A percentile compares a stretch with the other conserved stretches of the same genome.
Conservation (phyloP, 2,113 vertebrate genomes). For the Xyliphius kryptos region DNA sequence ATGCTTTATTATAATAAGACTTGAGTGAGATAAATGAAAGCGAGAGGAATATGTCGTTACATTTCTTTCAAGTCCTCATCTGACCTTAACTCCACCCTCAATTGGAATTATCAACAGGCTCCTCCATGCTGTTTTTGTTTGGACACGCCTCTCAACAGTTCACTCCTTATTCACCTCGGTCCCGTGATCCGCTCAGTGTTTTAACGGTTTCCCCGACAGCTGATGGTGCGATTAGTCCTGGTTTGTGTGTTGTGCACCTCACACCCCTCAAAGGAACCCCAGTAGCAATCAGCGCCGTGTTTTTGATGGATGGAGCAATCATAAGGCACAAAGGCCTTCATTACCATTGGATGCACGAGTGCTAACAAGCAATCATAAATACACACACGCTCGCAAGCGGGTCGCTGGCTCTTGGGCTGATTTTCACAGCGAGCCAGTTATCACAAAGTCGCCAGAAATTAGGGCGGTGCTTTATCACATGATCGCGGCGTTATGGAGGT, state of each 20-base stretch:
- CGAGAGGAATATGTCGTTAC: too few species aligned
- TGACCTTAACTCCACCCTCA: too few species aligned
- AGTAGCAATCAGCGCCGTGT: slow-evolving; percentile 39
- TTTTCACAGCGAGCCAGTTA: slow-evolving; percentile 41
- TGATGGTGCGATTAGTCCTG: slow-evolving; percentile 29
- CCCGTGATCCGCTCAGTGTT: slow-evolving; percentile 24
- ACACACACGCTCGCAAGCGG: slow-evolving; percentile 44
- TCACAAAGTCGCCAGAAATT: slow-evolving; percentile 66
- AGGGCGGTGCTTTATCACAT: slow-evolving; percentile 53
- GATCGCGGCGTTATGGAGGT: slow-evolving; percentile 34
- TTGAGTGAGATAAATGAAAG: too few species aligned
- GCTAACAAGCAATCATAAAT: slow-evolving; percentile 68
- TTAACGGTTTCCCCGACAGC: slow-evolving; percentile 25
- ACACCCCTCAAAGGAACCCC: slow-evolving; percentile 11
- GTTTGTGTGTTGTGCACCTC: slow-evolving; percentile 22
- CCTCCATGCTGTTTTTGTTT: too few species aligned
- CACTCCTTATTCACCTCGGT: slow-evolving; percentile 16
- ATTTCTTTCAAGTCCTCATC: too few species aligned
- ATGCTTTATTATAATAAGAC: too few species aligned
- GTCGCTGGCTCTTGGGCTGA: slow-evolving; percentile 36
- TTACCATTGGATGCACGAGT: slow-evolving; percentile 64
- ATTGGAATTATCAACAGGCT: too few species aligned
- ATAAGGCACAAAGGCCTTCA: slow-evolving; percentile 69
- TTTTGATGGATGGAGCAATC: slow-evolving; percentile 72
- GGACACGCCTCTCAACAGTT: too few species aligned